A percentile compares a stretch with the other conserved stretches of the same genome.
Evolutionary conservation across 2,113 vertebrate species (phyloP).

Genomic region (Alaudala cheleensis): DNA sequence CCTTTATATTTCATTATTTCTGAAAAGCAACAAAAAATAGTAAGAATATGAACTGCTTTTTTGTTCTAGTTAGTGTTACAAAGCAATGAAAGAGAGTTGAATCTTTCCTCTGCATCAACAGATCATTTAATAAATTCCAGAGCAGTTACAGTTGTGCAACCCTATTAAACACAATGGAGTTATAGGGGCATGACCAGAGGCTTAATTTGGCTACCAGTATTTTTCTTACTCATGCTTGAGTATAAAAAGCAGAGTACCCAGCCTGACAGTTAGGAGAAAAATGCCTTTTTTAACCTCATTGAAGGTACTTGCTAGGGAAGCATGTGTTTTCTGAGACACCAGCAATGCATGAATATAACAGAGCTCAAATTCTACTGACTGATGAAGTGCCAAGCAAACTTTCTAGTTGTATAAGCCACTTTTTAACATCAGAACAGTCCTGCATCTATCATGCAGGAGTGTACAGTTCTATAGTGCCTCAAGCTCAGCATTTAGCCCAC

Average conservation of each 20-base stretch:
- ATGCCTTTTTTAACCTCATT: neutral
- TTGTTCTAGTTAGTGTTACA: neutral
- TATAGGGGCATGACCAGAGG: constrained; percentile 22
- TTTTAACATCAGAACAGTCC: neutral
- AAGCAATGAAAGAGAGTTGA: neutral
- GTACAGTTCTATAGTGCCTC: neutral
- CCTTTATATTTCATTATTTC: neutral
- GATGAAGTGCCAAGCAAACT: neutral
- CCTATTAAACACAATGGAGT: constrained; percentile 41
- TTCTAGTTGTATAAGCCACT: neutral
- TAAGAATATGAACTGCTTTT: neutral
- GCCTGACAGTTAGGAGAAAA: neutral
- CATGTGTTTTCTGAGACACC: neutral
- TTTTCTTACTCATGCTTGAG: neutral
- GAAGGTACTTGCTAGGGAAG: neutral
- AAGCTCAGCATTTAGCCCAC: neutral
- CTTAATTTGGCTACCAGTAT: constrained; percentile 25
- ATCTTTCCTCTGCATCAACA: constrained; percentile 18
- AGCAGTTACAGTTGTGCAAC: constrained; percentile 37
- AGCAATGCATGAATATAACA: neutral
- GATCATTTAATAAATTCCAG: constrained; percentile 38
- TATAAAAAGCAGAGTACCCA: neutral
- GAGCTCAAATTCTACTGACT: neutral
- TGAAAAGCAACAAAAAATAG: neutral
- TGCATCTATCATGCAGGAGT: neutral